A percentile compares a stretch with the other conserved stretches of the same genome.
phyloP scores from a whole-genome alignment of 2,797 vertebrate genomes.

The Hydrophis major region DNA sequence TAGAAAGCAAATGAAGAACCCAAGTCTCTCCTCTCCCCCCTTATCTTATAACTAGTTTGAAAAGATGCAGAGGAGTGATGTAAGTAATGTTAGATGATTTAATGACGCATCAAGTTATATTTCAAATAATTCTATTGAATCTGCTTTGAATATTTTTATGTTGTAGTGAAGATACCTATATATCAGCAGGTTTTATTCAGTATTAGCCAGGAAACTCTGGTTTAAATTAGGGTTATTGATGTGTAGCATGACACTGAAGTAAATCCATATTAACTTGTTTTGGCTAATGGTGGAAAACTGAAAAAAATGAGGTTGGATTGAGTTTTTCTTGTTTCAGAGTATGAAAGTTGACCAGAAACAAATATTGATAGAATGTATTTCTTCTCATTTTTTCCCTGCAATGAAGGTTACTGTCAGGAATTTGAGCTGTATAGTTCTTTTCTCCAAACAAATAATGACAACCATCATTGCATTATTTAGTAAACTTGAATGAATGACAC shows the following conservation, averaged over 20 bases:
- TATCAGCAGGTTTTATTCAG: not conserved
- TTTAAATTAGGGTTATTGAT: not conserved
- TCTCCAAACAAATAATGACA: not conserved
- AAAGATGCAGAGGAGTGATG: not conserved
- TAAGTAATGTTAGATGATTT: not conserved
- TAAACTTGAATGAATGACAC: not conserved
- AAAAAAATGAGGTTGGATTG: not conserved
- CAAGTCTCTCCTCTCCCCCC: accelerated
- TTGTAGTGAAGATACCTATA: not conserved
- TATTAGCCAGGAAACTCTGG: not conserved
- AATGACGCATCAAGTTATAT: not conserved
- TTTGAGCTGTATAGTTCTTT: not conserved
- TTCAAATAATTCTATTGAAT: not conserved
- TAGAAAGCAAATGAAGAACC: not conserved
- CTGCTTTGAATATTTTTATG: not conserved
- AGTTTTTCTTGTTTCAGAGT: not conserved
- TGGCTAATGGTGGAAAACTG: not conserved
- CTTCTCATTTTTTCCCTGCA: not conserved
- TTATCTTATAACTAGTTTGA: not conserved
- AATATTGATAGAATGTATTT: not conserved
- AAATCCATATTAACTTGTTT: not conserved
- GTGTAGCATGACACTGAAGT: not conserved
- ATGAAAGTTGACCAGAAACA: not conserved
- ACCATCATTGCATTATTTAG: not conserved
- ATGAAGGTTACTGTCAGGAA: not conserved